These are phyloP conservation scores for Anomalospiza imberbis DNA, from an alignment of 2,797 vertebrate species.

Conservation along the genomic window DNA sequence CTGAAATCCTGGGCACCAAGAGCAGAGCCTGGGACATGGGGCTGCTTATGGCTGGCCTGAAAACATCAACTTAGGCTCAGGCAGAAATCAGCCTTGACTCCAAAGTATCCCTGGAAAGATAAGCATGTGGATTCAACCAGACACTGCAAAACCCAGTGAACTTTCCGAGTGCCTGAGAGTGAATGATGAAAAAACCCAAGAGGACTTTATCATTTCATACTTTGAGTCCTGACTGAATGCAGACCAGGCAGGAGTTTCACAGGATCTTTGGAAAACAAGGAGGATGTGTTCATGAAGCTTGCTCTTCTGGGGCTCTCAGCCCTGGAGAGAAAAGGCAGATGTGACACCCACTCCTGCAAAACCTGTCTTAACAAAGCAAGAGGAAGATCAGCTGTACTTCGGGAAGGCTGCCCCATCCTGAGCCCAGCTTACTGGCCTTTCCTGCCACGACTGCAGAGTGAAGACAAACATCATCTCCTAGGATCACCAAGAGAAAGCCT, in stretches of 20 bases:
- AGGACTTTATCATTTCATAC: background rate
- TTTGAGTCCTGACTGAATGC: background rate
- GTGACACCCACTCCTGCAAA: background rate
- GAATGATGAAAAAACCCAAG: background rate
- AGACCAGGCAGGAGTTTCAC: background rate
- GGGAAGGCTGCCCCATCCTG: background rate
- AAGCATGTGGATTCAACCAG: background rate
- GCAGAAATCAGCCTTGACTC: background rate
- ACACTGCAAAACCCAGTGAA: background rate
- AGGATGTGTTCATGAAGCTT: background rate
- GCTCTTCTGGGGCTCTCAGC: no score
- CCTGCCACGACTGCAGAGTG: no score
- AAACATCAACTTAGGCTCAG: background rate
- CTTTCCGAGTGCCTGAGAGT: background rate
- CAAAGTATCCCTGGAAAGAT: background rate
- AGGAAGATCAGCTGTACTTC: background rate
- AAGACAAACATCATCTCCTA: no score
- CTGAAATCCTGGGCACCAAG: background rate
- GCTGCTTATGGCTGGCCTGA: background rate
- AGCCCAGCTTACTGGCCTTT: background rate
- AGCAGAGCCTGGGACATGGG: rapidly evolving
- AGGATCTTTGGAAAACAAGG: background rate
- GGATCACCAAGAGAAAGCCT: background rate
- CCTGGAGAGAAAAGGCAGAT: background rate
- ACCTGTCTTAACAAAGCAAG: background rate